Evolutionary conservation across 2,888 invertebrate species (phyloP).

Genomic region (Pantelozetes paolii): DNA sequence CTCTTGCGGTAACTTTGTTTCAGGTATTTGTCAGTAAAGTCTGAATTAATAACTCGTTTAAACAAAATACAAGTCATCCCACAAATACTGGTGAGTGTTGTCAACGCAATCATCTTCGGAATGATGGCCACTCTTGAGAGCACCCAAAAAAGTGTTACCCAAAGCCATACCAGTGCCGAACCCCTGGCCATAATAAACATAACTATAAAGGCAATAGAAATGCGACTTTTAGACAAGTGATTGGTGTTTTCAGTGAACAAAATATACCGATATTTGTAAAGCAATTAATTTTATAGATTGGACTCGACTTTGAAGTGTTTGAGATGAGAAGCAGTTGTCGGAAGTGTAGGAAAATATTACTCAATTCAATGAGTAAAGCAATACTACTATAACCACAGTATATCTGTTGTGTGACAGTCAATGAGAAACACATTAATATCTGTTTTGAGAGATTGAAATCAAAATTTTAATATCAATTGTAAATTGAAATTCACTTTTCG

Average conservation of each 20-base stretch:
- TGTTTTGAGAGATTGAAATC: background rate
- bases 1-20: no score
- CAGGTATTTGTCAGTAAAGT: no score
- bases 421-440: conserved; percentile 31
- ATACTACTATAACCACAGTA: conserved; percentile 36
- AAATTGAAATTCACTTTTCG: background rate
- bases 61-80: no score
- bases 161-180: conserved; percentile 29
- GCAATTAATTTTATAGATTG: conserved; percentile 19
- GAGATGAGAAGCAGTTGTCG: conserved; percentile 34
- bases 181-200: conserved; percentile 7
- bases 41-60: no score
- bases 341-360: conserved; percentile 39
- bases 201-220: no score
- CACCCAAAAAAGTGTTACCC: conserved; percentile 17
- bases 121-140: background rate
- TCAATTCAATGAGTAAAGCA: conserved; percentile 37
- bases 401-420: conserved; percentile 3
- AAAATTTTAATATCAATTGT: background rate
- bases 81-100: conserved; percentile 21
- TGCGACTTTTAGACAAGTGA: no score
- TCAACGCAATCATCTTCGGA: conserved; percentile 29
- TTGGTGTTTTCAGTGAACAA: no score
- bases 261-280: conserved; percentile 25
- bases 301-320: conserved; percentile 2